Conservation (phyloP, 2,888 invertebrate species). For the Agriotes lineatus region DNA sequence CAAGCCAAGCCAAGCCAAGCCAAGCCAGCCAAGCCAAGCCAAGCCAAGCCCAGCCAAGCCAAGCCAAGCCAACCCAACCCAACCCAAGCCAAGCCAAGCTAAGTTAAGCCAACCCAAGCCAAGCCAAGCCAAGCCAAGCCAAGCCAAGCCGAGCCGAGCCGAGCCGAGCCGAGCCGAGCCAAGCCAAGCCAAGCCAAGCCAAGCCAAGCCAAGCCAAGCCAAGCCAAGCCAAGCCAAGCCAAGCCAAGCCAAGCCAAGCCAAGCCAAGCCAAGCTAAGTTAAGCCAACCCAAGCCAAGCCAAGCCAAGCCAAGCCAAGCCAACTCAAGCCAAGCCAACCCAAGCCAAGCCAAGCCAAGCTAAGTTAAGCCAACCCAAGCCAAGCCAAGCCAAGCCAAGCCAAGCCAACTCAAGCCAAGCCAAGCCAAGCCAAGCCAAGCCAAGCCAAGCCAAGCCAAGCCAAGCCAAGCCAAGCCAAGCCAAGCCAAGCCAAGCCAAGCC, state of each 20-base stretch:
- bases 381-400: not conserved
- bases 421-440: constrained; percentile 1
- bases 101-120: not conserved
- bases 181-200: not conserved
- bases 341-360: not conserved
- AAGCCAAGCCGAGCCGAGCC: not conserved
- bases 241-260: not conserved
- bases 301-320: not conserved
- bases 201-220: no score
- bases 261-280: constrained; percentile 1
- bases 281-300: not conserved
- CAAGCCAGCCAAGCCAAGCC: no score
- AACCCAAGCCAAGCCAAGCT: not conserved
- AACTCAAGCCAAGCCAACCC: not conserved
- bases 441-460: not conserved
- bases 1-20: constrained; percentile 1
- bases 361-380: not conserved
- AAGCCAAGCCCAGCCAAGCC: no score
- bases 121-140: constrained; percentile 1
- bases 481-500: not conserved
- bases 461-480: not conserved
- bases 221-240: not conserved
- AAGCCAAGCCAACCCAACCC: no score
- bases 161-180: not conserved
- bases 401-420: not conserved